phyloP scores from a whole-genome alignment of 2,113 vertebrate genomes.

The Thunnus thynnus region DNA sequence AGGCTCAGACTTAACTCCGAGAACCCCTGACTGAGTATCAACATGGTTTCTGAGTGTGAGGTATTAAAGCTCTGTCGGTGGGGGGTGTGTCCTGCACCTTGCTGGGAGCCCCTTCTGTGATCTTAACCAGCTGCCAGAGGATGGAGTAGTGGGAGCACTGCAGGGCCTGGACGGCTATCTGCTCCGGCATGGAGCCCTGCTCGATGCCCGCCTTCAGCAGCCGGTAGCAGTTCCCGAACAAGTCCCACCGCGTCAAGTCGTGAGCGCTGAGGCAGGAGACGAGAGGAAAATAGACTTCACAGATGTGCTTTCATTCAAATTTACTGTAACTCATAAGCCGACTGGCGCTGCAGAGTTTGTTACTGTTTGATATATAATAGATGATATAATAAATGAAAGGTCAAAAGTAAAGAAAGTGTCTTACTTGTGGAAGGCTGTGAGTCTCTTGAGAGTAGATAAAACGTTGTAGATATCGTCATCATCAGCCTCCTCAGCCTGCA shows the following conservation, averaged over 20 bases:
- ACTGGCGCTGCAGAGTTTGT: no score
- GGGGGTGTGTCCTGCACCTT: constrained; percentile 83
- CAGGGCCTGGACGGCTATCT: constrained; percentile 98
- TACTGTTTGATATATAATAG: no score
- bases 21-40: constrained; percentile 1
- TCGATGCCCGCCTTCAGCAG: constrained; percentile 98
- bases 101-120: constrained; percentile 96
- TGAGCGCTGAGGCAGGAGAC: constrained; percentile 88
- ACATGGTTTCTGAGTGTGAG: neutral
- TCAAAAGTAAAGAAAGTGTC: constrained; percentile 48
- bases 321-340: neutral
- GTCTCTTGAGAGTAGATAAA: constrained; percentile 94
- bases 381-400: no score
- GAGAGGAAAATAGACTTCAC: neutral
- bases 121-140: constrained; percentile 99
- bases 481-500: constrained; percentile 97
- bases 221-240: constrained; percentile 98
- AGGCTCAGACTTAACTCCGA: constrained; percentile 14
- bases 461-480: constrained; percentile 99
- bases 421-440: constrained; percentile 99
- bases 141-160: constrained; percentile 99
- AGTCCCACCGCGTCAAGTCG: constrained; percentile 98
- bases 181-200: constrained; percentile 99
- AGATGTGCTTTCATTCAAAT: neutral
- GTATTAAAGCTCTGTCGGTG: neutral